phyloP scores from a whole-genome alignment of 37 sponge, comb jelly and placozoan species.

The Halichondria panicea region DNA sequence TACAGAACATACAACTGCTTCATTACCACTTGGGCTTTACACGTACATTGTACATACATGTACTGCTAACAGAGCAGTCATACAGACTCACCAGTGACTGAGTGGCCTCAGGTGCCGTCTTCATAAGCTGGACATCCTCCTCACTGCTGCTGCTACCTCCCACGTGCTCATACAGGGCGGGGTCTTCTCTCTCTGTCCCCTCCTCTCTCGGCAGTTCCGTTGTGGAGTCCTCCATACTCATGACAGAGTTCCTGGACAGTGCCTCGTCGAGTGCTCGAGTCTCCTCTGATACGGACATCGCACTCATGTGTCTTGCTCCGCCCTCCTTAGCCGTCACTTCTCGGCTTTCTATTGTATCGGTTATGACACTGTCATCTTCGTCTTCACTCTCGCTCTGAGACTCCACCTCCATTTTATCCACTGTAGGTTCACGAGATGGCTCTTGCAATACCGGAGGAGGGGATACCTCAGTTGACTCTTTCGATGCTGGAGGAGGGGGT shows the following conservation, averaged over 20 bases:
- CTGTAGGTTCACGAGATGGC: too few species aligned
- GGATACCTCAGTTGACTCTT: too few species aligned
- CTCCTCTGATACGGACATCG: not conserved
- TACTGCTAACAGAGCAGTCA: too few species aligned
- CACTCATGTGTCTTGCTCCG: not conserved
- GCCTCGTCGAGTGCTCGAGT: constrained; percentile 16
- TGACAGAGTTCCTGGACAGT: constrained; percentile 9
- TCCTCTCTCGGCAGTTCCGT: not conserved
- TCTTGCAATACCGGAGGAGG: too few species aligned
- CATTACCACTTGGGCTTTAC: too few species aligned
- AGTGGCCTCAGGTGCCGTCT: too few species aligned
- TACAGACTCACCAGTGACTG: too few species aligned
- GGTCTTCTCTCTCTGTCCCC: constrained; percentile 1
- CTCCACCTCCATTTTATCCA: too few species aligned
- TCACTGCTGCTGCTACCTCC: constrained; percentile 1
- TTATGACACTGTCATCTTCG: not conserved
- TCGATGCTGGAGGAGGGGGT: too few species aligned
- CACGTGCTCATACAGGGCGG: not conserved
- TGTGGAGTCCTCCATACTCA: constrained; percentile 1
- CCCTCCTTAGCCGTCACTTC: not conserved
- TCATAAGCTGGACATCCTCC: not conserved
- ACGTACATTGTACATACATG: too few species aligned
- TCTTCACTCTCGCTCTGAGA: not conserved
- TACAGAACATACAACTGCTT: not conserved
- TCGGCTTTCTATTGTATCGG: too few species aligned